phyloP scores from a whole-genome alignment of 2,888 invertebrate genomes.

The Candidula unifasciata region DNA sequence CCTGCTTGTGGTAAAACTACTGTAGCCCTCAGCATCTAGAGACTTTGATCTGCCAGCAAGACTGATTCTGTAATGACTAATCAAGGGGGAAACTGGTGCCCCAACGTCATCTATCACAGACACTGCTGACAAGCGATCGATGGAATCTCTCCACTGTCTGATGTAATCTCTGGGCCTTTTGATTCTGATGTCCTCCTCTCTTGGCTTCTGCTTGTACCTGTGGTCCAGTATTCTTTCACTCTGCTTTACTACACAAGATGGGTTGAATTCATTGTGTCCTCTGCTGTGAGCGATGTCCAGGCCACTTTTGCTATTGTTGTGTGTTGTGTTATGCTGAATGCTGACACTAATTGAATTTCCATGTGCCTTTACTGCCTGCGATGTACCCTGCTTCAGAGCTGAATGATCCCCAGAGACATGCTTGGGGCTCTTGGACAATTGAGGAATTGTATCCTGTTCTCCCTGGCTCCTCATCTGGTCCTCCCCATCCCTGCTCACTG shows the following conservation, averaged over 20 bases:
- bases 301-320: not conserved
- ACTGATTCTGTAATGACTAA: slow-evolving; percentile 31
- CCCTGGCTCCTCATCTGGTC: slow-evolving; percentile 56
- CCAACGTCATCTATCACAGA: slow-evolving; percentile 40
- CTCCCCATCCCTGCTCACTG: slow-evolving; percentile 54
- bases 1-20: not conserved
- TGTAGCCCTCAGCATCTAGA: not conserved
- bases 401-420: too few species aligned
- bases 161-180: slow-evolving; percentile 58
- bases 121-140: slow-evolving; percentile 56
- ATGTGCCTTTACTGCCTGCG: too few species aligned
- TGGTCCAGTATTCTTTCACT: not conserved
- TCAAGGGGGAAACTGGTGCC: slow-evolving; percentile 35
- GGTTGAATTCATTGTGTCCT: not conserved
- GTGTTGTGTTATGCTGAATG: not conserved
- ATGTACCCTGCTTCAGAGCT: not conserved
- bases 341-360: not conserved
- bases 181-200: slow-evolving; percentile 49
- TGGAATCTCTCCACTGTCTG: slow-evolving; percentile 58
- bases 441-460: slow-evolving; percentile 48
- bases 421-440: not conserved
- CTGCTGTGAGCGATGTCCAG: not conserved
- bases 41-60: slow-evolving; percentile 30
- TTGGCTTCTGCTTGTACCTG: not conserved
- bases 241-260: not conserved